Percentiles rank a stretch among this genome's conserved stretches.
These are phyloP conservation scores for Pycnonotus jocosus DNA, from an alignment of 2,113 vertebrate genomes.

Conservation along the genomic window DNA sequence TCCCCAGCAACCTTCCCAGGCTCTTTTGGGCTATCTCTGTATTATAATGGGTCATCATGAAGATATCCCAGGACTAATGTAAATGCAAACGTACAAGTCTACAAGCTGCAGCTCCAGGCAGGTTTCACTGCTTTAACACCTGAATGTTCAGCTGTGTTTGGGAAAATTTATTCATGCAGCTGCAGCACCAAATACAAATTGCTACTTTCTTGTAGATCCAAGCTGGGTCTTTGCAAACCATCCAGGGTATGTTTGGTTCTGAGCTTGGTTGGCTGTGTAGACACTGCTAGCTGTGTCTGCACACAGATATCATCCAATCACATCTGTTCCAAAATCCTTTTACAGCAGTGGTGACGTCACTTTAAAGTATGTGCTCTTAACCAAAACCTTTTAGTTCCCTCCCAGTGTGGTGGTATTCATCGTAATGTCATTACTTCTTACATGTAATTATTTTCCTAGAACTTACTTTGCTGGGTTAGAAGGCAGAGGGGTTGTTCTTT, in stretches of 20 bases:
- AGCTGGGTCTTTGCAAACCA: neutral
- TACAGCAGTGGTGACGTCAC: neutral
- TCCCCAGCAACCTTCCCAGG: neutral
- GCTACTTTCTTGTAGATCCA: neutral
- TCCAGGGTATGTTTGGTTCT: neutral
- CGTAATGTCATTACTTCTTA: neutral
- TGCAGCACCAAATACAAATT: neutral
- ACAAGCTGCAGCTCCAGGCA: neutral
- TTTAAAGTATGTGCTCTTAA: neutral
- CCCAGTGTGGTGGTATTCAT: neutral
- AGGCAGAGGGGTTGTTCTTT: neutral
- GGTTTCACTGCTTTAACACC: neutral
- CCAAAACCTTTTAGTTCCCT: neutral
- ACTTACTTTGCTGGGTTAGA: neutral
- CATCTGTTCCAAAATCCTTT: neutral
- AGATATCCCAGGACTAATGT: neutral
- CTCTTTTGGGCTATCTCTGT: neutral
- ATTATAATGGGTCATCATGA: neutral
- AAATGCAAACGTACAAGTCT: neutral
- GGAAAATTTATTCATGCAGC: neutral
- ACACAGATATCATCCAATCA: neutral
- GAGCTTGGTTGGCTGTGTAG: neutral
- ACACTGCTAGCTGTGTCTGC: neutral
- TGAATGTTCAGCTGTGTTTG: neutral
- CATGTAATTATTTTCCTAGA: neutral